phyloP scores from a whole-genome alignment of 2,113 vertebrate species.

The Pholis gunnellus region DNA sequence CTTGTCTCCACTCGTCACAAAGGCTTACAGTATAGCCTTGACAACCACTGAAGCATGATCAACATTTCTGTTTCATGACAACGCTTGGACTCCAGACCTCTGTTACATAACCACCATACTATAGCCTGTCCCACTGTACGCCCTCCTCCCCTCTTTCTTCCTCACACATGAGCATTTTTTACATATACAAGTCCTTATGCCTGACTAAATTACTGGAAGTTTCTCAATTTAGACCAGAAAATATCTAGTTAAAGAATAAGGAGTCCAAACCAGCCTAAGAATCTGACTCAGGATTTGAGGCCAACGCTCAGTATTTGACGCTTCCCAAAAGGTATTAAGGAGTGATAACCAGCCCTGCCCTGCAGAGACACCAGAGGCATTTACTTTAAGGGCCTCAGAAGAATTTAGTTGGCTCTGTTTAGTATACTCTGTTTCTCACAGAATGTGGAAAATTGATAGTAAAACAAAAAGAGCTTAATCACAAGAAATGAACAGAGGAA shows the following conservation, averaged over 20 bases:
- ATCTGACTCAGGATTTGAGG: not conserved
- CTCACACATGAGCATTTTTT: not conserved
- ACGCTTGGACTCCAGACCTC: conserved; percentile 26
- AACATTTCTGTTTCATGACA: conserved; percentile 37
- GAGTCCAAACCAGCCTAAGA: not conserved
- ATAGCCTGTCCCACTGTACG: not conserved
- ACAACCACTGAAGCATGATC: conserved; percentile 32
- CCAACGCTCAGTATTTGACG: not conserved
- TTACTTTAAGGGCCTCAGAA: not conserved
- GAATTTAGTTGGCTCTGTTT: not conserved
- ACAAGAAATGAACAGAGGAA: not conserved
- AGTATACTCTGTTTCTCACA: not conserved
- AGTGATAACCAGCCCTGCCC: not conserved
- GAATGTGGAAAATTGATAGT: not conserved
- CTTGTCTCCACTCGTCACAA: conserved; percentile 20
- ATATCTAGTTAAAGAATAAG: not conserved
- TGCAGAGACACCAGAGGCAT: not conserved
- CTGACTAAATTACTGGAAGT: not conserved
- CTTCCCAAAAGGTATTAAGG: not conserved
- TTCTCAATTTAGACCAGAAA: not conserved
- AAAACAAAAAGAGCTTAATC: not conserved
- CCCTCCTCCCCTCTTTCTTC: not conserved
- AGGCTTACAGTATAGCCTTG: conserved; percentile 3
- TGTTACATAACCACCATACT: conserved; percentile 16
- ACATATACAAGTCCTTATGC: not conserved